Evolutionary conservation across 2,797 vertebrate genomes (phyloP), one percentile per base, ranked within the genome.

Genomic region (Chaetophractus vellerosus): DNA sequence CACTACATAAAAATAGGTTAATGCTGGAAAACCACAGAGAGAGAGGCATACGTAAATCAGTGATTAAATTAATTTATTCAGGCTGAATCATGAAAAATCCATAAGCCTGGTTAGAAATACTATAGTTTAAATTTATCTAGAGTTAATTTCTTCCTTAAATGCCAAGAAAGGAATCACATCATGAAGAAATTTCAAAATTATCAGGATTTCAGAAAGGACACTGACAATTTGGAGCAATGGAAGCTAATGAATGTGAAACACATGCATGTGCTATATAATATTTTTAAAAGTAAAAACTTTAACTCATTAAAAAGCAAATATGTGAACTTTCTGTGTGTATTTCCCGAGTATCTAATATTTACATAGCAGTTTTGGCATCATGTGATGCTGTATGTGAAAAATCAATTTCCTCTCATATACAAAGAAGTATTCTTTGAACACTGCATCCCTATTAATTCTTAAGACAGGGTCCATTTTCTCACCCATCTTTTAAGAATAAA

Each of bases 121-220:
- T 28, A 52, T 33, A 38, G 79, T 87, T 78, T 48, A 83, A 38
- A 76, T 50, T 79, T 64, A 38, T 75, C 86, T 68, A 84, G 38
- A 78, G 7, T 79, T 88, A 26, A 87, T 26, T 36, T 92, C 16
- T 63, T 87, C 72, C 64, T 71, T 87, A 50, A 68, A 23, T 95
- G 23, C 50, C 68, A 92, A 36, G 52, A 76, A 94, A 88, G 63
- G 66, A 55, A 71, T 41, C 21, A 89, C 18, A 52, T 72, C 24
- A 85, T 23, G 18, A 1, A 57, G 81, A 57, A 87, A 64, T 93
- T 79, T 92, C 3, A 33, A 69, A 91, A 93, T 55, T 50, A 78
- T 80, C 57, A 85, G 14, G 79, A 83, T 68, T 78, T 64, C 74
- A 76, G 21, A 82, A 3, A 64, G 15, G 26, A 91, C 88, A 92